phyloP scores from a whole-genome alignment of 2,113 vertebrate genomes.

The Propithecus coquereli region DNA sequence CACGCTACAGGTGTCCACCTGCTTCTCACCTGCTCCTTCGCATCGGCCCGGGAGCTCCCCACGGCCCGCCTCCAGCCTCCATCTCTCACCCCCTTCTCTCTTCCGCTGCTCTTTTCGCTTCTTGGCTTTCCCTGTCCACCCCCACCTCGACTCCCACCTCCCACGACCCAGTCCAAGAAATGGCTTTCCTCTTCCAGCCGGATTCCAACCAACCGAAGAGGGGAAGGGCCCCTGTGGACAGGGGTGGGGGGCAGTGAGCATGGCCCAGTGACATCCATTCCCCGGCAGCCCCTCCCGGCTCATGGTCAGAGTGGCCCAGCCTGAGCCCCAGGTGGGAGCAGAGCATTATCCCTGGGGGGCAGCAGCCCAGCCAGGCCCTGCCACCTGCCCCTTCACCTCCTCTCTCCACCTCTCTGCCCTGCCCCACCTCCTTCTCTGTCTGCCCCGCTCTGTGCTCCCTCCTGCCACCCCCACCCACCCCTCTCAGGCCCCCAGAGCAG shows the following conservation, averaged over 20 bases:
- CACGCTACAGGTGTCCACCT: constrained; percentile 85
- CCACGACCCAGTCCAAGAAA: not conserved
- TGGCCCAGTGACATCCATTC: not conserved
- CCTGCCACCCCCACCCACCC: not conserved
- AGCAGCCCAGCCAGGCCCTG: not conserved
- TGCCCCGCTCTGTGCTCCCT: constrained; percentile 1
- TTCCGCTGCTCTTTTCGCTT: constrained; percentile 60
- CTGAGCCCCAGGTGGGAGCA: not conserved
- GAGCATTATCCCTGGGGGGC: not conserved
- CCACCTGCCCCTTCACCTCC: not conserved
- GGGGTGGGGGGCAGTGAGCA: not conserved
- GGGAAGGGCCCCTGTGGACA: not conserved
- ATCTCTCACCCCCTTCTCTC: constrained; percentile 42
- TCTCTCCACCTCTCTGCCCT: constrained; percentile 5
- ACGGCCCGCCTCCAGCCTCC: not conserved
- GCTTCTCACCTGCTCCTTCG: constrained; percentile 80
- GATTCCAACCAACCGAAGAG: not conserved
- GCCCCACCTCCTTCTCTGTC: not conserved
- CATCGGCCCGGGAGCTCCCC: constrained; percentile 44
- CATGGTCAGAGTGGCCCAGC: not conserved
- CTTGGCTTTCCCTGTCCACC: constrained; percentile 49
- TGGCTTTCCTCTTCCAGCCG: not conserved
- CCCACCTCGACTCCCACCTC: too few relatives aligned
- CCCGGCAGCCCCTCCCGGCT: not conserved
- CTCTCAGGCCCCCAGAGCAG: constrained; percentile 49